These are phyloP conservation scores for Eonycteris spelaea DNA, from an alignment of 2,113 vertebrate species.

Conservation along the genomic window DNA sequence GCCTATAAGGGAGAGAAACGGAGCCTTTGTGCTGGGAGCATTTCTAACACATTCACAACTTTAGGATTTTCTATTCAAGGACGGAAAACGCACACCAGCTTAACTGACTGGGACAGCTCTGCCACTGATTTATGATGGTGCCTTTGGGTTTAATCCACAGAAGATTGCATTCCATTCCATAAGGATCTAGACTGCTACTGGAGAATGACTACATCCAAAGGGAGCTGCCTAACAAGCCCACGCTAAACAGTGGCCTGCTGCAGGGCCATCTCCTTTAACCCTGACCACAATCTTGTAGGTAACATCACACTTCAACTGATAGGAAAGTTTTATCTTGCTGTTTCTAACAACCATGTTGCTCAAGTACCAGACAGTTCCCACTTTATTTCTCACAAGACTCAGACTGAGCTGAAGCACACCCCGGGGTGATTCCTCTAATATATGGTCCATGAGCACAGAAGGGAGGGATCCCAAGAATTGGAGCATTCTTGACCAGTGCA, in stretches of 20 bases:
- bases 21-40: not conserved
- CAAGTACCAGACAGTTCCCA: not conserved
- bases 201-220: not conserved
- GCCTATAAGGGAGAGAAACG: not conserved
- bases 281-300: not conserved
- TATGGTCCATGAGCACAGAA: not conserved
- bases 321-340: not conserved
- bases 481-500: not conserved
- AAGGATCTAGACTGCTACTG: not conserved
- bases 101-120: not conserved
- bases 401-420: not conserved
- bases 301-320: not conserved
- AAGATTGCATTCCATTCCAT: not conserved
- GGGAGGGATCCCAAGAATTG: not conserved
- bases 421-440: not conserved
- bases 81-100: not conserved
- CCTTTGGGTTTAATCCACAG: not conserved
- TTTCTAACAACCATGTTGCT: not conserved
- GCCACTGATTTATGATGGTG: not conserved
- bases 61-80: not conserved
- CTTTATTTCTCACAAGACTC: not conserved
- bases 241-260: not conserved
- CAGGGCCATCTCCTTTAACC: not conserved
- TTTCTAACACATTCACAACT: not conserved
- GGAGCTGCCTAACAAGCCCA: not conserved